Conservation (phyloP, 92 coral and sea anemone species). For the Actinostola sp. region DNA sequence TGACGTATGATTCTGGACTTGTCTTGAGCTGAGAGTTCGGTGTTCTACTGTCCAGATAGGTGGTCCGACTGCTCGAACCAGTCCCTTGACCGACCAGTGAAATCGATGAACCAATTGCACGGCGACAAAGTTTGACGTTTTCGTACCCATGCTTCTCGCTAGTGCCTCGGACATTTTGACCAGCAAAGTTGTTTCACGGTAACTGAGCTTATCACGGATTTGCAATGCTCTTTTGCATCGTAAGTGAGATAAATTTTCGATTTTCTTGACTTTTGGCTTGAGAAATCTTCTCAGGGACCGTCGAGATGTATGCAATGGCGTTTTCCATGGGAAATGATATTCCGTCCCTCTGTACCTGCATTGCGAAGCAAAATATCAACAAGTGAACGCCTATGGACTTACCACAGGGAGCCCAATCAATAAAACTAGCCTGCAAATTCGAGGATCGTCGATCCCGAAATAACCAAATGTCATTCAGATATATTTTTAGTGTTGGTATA, state of each 20-base stretch:
- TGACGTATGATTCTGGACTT: not conserved
- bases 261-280: not conserved
- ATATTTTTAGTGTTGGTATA: no score
- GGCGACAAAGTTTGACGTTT: constrained; percentile 3
- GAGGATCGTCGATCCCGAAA: no score
- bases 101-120: constrained; percentile 27
- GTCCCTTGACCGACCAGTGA: constrained; percentile 22
- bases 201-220: not conserved
- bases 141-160: not conserved
- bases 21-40: not conserved
- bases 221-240: constrained; percentile 3
- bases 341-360: constrained; percentile 13
- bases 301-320: not conserved
- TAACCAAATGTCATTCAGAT: no score
- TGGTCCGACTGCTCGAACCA: constrained; percentile 24
- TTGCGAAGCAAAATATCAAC: not conserved
- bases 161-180: constrained; percentile 23
- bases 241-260: constrained; percentile 9
- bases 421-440: no score
- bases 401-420: no score
- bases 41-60: not conserved
- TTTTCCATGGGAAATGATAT: not conserved
- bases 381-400: no score
- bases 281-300: not conserved
- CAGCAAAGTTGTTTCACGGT: constrained; percentile 19